A percentile compares a stretch with the other conserved stretches of the same genome.
phyloP scores from a whole-genome alignment of 1,140 invertebrate species.

The Bicyclus anynana region DNA sequence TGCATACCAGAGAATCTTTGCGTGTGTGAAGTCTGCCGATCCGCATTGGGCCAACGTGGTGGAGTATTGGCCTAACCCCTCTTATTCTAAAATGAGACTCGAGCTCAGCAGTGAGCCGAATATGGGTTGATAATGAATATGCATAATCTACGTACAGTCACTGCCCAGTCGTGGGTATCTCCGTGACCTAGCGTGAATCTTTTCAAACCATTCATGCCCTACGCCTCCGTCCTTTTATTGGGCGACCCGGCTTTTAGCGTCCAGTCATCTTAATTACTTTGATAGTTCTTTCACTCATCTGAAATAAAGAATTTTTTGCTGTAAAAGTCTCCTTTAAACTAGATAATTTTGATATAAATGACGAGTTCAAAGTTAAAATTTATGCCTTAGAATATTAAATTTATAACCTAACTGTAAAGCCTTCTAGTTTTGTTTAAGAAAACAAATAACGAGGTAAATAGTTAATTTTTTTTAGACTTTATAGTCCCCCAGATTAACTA shows the following conservation, averaged over 20 bases:
- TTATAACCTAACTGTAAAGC: too few species aligned
- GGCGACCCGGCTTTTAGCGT: not conserved
- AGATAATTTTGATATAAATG: not conserved
- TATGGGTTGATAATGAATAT: not conserved
- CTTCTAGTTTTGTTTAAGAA: too few species aligned
- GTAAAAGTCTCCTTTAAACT: not conserved
- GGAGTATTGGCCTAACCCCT: too few species aligned
- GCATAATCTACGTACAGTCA: not conserved
- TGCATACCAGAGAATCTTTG: too few species aligned
- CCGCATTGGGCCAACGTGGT: too few species aligned
- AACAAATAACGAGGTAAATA: too few species aligned
- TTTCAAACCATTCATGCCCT: not conserved
- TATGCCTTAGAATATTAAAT: too few species aligned
- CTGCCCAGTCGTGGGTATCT: not conserved
- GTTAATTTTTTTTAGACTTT: too few species aligned
- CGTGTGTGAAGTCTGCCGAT: too few species aligned
- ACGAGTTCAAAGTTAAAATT: not conserved
- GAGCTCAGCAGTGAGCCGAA: too few species aligned
- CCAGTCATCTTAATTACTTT: slow-evolving; percentile 3
- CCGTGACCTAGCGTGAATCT: not conserved
- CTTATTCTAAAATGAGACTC: too few species aligned
- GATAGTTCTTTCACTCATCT: not conserved
- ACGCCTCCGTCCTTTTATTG: not conserved
- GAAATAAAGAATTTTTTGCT: not conserved
- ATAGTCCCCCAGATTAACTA: too few species aligned